Evolutionary conservation across 2,113 vertebrate genomes (phyloP), one percentile per base, ranked within the genome.

Genomic region (Eretmochelys imbricata): DNA sequence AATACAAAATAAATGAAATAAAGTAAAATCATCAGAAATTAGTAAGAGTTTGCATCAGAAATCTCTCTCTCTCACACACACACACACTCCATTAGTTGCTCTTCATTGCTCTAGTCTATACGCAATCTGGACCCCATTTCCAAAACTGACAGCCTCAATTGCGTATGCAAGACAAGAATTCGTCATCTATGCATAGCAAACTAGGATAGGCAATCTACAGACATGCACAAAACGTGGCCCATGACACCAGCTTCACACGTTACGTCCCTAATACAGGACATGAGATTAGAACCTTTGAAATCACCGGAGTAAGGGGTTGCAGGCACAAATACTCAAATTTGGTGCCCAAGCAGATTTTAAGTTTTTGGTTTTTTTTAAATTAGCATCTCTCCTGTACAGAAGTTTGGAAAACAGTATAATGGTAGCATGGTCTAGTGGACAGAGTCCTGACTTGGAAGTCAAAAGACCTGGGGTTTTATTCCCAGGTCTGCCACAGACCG

Each of bases 251-350:
- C 9, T 38, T 38, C 9, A 20, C 19, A 10, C 4, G 8, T 72
- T 38, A 72, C 35, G 11, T 38, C n/a, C 65, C n/a, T 72, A 38
- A 72, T 72, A 72, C 65, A n/a, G 2, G 65, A 72, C 3, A 10
- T 9, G n/a, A 20, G 35, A 69, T 69, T 16, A 69, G 35, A 69
- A n/a, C 16, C 65, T 20, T n/a, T n/a, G 65, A n/a, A 69, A 69
- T 69, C 35, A 69, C 35, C 20, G 35, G 65, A n/a, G 35, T 69
- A 38, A 38, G 2, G 2, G 22, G 11, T 22, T 7, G 0, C 0
- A 0, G 85, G 84, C 57, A 72, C 55, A 4, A 0, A n/a, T 11
- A 2, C 10, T 13, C 42, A 46, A 76, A 46, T 76, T 4, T 27
- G 11, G 12, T 24, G 4, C 25, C 16, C 27, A 19, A 48, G 27